Evolutionary conservation across 1,140 invertebrate species (phyloP), one percentile per base, ranked within the genome.

Genomic region (Neotoxoptera formosana): DNA sequence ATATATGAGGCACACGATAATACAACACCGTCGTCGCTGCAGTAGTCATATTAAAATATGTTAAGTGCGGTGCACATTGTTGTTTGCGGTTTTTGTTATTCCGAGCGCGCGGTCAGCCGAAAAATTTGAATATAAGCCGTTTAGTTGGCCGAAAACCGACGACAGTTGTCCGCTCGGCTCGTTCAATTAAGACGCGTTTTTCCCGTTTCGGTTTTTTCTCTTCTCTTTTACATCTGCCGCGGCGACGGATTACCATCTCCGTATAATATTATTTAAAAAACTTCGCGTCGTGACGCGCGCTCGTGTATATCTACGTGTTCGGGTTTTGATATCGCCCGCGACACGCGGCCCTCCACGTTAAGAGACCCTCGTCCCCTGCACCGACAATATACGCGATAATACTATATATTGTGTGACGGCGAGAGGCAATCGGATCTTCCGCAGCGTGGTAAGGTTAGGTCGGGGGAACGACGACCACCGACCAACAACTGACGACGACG

Each of bases 81-180:
- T 89, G n/a, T 89, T 89, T 21, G 48, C 48, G 21, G n/a, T 56
- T 89, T 36, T 89, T 89, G n/a, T 89, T 89, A 89, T 89, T 89
- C 87, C 48, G 48, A 25, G 20, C 86, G 87, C n/a, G 48, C 47
- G 7, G 8, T 20, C 87, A 51, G 17, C 14, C 0, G 47, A 53
- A n/a, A 51, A 51, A 88, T 88, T 88, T 88, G 86, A 51, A 88
- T 88, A 88, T 41, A 41, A 47, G 14, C 76, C 76, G n/a, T 21
- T n/a, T n/a, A 81, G 41, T 11, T 25, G 84, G 30, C 45, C 84
- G 84, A 41, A 36, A 84, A n/a, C 45, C 45, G 25, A 11, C 87
- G 48, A n/a, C 47, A 9, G 47, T 41, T 41, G 36, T n/a, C 83
- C 21, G 45, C 48, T 51, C 45, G 30, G 41, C 48, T 89, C 87